Percentiles rank a stretch among this genome's conserved stretches.
Conservation (phyloP, 2,113 vertebrate genomes). For the Hystrix brachyura region DNA sequence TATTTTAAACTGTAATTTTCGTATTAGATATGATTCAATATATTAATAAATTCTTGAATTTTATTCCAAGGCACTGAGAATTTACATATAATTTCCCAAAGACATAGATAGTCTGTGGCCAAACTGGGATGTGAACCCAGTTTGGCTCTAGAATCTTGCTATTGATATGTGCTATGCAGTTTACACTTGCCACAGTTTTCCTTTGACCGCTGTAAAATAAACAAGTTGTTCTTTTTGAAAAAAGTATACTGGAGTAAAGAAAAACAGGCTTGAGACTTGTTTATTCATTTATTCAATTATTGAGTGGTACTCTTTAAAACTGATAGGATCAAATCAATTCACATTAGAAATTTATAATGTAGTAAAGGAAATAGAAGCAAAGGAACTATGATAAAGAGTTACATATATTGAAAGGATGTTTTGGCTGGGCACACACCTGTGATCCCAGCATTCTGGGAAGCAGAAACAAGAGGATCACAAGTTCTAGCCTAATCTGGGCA, state of each 20-base stretch:
- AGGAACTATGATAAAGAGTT: not conserved
- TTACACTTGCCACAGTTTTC: not conserved
- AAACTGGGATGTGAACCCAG: not conserved
- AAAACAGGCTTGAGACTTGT: not conserved
- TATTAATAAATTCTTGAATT: not conserved
- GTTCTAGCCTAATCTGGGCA: not conserved
- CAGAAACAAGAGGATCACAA: not conserved
- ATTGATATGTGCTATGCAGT: not conserved
- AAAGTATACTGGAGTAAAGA: not conserved
- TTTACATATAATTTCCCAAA: not conserved
- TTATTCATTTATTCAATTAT: slow-evolving; percentile 27
- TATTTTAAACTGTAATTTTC: not conserved
- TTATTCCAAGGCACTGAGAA: not conserved
- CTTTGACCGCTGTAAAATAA: not conserved
- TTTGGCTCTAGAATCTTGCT: not conserved
- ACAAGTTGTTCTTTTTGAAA: not conserved
- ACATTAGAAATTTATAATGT: slow-evolving; percentile 27
- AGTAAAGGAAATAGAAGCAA: slow-evolving; percentile 19
- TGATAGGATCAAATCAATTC: not conserved
- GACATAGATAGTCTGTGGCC: not conserved
- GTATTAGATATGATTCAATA: not conserved
- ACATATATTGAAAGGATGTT: not conserved
- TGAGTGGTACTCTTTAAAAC: slow-evolving; percentile 13
- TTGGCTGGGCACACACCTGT: not conserved
- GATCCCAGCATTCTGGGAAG: not conserved